A percentile compares a stretch with the other conserved stretches of the same genome.
Conservation (phyloP, 2,113 vertebrate genomes). For the Uria aalge region DNA sequence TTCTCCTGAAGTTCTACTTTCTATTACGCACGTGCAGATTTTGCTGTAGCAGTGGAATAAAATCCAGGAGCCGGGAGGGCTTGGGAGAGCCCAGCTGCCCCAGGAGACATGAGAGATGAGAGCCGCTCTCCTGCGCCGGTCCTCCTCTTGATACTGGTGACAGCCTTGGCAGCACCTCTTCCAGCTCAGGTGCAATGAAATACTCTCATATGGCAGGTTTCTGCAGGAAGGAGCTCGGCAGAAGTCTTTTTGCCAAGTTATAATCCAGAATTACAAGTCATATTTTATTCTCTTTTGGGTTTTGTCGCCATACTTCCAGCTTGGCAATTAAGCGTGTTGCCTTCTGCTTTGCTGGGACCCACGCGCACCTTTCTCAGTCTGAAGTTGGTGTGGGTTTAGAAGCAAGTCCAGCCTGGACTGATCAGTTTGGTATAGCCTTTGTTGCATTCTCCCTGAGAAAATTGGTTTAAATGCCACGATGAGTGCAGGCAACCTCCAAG, state of each 20-base stretch:
- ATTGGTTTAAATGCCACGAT: fast-evolving
- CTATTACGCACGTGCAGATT: too few relatives aligned
- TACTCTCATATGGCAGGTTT: neutral
- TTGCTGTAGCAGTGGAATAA: neutral
- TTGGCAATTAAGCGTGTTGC: neutral
- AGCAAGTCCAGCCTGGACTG: neutral
- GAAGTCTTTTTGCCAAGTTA: neutral
- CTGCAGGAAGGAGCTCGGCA: neutral
- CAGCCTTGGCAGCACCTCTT: neutral
- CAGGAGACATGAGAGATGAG: neutral
- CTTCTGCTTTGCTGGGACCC: neutral
- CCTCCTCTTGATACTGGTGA: neutral
- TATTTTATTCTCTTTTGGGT: neutral
- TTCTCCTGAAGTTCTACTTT: neutral
- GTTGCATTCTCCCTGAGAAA: neutral
- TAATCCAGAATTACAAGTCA: neutral
- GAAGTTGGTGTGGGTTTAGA: neutral
- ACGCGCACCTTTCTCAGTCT: neutral
- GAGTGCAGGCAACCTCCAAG: neutral
- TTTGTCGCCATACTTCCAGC: neutral
- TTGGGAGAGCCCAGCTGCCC: neutral
- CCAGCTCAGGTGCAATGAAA: neutral
- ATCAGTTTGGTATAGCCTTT: neutral
- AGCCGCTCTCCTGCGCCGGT: neutral
- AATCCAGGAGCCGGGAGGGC: fast-evolving